Percentiles rank a stretch among this genome's conserved stretches.
Conservation (phyloP, 2,113 vertebrate genomes). For the Acinonyx jubatus region DNA sequence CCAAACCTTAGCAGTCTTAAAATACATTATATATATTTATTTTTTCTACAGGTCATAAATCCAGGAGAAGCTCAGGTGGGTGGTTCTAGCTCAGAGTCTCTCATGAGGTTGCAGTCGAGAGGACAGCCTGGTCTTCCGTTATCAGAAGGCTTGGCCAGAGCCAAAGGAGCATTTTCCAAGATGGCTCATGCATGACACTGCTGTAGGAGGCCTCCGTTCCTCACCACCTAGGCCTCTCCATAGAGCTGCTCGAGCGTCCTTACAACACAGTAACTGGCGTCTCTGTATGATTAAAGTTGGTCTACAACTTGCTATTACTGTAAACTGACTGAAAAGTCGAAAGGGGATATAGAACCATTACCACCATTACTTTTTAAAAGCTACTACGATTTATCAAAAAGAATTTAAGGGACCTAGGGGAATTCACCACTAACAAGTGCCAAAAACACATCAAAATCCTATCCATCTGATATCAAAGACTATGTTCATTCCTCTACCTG, state of each 20-base stretch:
- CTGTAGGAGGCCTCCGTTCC: no score
- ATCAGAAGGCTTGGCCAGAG: neutral
- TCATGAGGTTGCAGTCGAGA: neutral
- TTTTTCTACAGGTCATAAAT: neutral
- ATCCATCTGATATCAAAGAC: neutral
- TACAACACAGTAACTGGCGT: neutral
- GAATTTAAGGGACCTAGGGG: neutral
- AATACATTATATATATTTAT: neutral
- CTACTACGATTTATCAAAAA: neutral
- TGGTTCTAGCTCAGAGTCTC: neutral
- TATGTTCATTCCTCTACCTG: neutral
- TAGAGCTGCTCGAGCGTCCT: neutral
- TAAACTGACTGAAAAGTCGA: neutral
- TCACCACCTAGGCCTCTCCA: neutral
- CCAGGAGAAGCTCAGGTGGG: neutral
- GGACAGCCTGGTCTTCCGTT: neutral
- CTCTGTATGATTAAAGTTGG: neutral
- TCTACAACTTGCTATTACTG: neutral
- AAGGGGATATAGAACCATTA: neutral
- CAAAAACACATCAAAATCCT: neutral
- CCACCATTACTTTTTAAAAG: neutral
- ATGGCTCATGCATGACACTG: no score
- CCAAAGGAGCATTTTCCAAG: neutral
- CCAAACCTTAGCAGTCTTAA: neutral
- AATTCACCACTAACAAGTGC: neutral